These are phyloP conservation scores for Dicrurus megarhynchus DNA, from an alignment of 2,113 vertebrate species.

Conservation along the genomic window DNA sequence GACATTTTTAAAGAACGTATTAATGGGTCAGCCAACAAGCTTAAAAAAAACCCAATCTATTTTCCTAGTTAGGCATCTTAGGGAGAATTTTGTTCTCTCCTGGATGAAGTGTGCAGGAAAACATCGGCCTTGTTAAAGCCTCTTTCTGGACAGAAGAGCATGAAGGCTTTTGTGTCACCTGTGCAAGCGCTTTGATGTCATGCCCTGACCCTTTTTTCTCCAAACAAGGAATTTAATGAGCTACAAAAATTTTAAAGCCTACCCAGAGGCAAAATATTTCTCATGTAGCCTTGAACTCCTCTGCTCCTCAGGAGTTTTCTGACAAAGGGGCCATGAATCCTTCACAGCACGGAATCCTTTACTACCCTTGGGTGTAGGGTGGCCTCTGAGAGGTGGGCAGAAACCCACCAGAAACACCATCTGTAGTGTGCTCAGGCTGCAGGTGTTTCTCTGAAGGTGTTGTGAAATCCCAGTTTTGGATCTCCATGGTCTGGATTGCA, in stretches of 20 bases:
- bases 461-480: not conserved
- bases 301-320: not conserved
- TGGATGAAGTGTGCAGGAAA: not conserved
- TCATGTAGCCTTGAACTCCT: not conserved
- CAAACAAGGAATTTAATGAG: not conserved
- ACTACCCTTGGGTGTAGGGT: not conserved
- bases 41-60: not conserved
- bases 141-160: not conserved
- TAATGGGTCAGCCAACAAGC: not conserved
- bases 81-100: not conserved
- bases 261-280: not conserved
- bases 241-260: not conserved
- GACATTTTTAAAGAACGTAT: not conserved
- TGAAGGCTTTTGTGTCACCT: not conserved
- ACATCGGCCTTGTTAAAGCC: not conserved
- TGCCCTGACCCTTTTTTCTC: not conserved
- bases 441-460: not conserved
- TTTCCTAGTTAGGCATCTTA: not conserved
- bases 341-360: accelerated
- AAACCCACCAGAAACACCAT: not conserved
- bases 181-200: accelerated
- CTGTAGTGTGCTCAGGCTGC: not conserved
- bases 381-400: not conserved
- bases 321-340: not conserved
- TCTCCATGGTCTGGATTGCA: not conserved